Percentiles rank a stretch among this genome's conserved stretches.
These are phyloP conservation scores for Odontothrips loti DNA, from an alignment of 2,888 invertebrate genomes.

Conservation along the genomic window DNA sequence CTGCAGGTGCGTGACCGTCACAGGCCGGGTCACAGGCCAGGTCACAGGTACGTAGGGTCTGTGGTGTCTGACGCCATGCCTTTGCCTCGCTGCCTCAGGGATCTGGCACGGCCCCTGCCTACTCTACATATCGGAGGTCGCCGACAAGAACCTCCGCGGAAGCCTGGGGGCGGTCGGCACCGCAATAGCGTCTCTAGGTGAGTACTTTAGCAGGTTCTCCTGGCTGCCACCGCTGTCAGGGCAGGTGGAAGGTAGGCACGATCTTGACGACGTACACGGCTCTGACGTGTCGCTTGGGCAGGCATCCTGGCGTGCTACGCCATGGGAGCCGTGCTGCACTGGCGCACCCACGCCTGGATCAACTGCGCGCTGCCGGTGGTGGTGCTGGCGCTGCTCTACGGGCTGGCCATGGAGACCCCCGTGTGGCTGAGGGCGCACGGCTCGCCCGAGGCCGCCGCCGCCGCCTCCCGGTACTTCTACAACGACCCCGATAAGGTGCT, in stretches of 20 bases:
- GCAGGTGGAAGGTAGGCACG: no score
- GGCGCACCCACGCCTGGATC: slow-evolving; percentile 56
- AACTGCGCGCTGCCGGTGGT: slow-evolving; percentile 52
- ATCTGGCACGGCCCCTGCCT: slow-evolving; percentile 58
- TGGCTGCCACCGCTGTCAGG: no score
- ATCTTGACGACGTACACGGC: slow-evolving; percentile 34
- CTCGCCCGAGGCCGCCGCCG: slow-evolving; percentile 52
- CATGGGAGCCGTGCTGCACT: slow-evolving; percentile 53
- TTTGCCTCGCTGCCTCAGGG: slow-evolving; percentile 43
- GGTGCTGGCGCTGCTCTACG: slow-evolving; percentile 50
- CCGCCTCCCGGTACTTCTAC: slow-evolving; percentile 48
- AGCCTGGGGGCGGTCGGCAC: slow-evolving; percentile 57
- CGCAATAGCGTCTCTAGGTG: slow-evolving; percentile 56
- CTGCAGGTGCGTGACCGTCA: slow-evolving; percentile 49
- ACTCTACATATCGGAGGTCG: slow-evolving; percentile 60
- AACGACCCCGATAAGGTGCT: slow-evolving; percentile 35
- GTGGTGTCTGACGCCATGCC: neutral
- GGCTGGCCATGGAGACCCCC: slow-evolving; percentile 53
- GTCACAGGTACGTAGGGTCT: no score
- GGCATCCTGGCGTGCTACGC: slow-evolving; percentile 57
- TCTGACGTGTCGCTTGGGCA: no score
- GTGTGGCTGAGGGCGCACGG: slow-evolving; percentile 57
- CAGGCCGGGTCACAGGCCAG: no score
- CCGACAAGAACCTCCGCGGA: slow-evolving; percentile 57
- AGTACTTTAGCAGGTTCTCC: slow-evolving; percentile 33